Evolutionary conservation across 2,113 vertebrate genomes (phyloP).

Genomic region (Cariama cristata): DNA sequence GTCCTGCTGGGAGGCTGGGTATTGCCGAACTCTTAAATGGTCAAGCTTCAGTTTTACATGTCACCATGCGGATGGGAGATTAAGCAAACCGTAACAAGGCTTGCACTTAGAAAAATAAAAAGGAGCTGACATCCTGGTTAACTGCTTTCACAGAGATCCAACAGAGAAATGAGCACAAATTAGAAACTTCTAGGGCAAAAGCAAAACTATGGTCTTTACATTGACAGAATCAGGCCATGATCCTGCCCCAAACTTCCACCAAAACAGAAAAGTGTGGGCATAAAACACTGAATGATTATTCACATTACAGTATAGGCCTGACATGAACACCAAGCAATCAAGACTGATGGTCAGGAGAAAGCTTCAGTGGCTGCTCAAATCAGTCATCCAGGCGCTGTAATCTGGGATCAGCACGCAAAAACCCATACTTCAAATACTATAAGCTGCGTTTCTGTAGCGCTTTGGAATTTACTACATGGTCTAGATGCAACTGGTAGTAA

Average conservation of each 20-base stretch:
- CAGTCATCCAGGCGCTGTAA: not conserved
- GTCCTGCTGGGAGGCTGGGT: not conserved
- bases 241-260: not conserved
- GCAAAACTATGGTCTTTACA: not conserved
- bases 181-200: slow-evolving; percentile 35
- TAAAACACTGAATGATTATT: not conserved
- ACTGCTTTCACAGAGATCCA: not conserved
- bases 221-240: slow-evolving; percentile 37
- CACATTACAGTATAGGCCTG: not conserved
- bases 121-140: slow-evolving; percentile 44
- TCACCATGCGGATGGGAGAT: not conserved
- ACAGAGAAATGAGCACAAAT: not conserved
- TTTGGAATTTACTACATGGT: not conserved
- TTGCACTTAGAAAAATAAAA: slow-evolving; percentile 27
- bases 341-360: not conserved
- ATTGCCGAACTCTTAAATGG: not conserved
- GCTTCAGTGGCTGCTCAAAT: not conserved
- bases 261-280: not conserved
- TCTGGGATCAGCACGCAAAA: not conserved
- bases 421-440: not conserved
- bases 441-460: not conserved
- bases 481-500: not conserved
- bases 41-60: slow-evolving; percentile 40
- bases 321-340: not conserved
- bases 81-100: not conserved